Conservation (phyloP, 2,113 vertebrate genomes). For the Scolopax mira region DNA sequence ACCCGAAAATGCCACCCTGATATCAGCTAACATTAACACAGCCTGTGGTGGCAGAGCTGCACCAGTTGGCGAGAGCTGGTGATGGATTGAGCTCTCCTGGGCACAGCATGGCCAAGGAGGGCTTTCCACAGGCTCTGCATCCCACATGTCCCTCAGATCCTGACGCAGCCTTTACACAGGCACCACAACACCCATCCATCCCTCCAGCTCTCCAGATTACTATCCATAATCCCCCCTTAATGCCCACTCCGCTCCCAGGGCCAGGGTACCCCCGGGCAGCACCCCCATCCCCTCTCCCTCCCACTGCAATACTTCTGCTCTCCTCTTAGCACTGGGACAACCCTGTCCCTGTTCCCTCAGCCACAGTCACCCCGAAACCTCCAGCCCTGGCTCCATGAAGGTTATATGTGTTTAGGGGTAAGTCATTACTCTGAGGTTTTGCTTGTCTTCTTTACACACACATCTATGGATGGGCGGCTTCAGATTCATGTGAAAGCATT, state of each 20-base stretch:
- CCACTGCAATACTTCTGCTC: neutral
- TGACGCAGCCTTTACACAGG: neutral
- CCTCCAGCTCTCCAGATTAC: neutral
- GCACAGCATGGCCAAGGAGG: fast-evolving
- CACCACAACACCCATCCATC: fast-evolving
- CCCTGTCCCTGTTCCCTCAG: neutral
- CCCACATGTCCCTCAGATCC: neutral
- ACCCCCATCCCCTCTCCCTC: neutral
- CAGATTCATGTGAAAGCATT: constrained; percentile 48
- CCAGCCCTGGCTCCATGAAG: neutral
- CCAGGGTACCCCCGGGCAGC: neutral
- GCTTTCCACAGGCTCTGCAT: neutral
- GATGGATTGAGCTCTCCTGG: neutral
- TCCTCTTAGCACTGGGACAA: neutral
- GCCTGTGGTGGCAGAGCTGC: neutral
- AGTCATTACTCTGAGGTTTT: constrained; percentile 38
- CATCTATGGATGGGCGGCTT: neutral
- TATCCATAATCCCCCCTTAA: neutral
- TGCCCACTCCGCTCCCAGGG: neutral
- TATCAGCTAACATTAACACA: neutral
- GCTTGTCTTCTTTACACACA: neutral
- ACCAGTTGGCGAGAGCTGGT: neutral
- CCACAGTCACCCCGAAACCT: neutral
- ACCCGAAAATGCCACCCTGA: neutral
- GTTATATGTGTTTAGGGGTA: neutral